A percentile compares a stretch with the other conserved stretches of the same genome.
Conservation (phyloP, 2,888 invertebrate genomes). For the Lasioglossum figueresi region DNA sequence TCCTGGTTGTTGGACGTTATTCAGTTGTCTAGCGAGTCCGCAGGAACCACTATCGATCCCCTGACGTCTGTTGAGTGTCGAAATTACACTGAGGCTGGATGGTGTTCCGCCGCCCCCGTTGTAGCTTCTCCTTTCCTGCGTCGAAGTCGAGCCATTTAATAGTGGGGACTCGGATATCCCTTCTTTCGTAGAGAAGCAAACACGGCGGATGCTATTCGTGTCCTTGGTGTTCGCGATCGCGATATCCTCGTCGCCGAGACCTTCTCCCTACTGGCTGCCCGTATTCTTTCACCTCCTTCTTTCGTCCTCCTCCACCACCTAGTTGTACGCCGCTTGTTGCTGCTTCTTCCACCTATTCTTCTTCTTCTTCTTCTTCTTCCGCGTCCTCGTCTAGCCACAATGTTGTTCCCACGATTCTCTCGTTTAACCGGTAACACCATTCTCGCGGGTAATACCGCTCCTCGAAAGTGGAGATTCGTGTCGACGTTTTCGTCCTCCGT, state of each 20-base stretch:
- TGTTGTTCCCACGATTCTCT: conserved; percentile 66
- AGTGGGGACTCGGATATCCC: conserved; percentile 72
- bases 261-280: conserved; percentile 34
- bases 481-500: conserved; percentile 42
- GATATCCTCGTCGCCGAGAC: conserved; percentile 52
- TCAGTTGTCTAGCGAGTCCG: neutral
- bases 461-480: conserved; percentile 67
- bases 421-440: conserved; percentile 55
- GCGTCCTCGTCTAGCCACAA: neutral
- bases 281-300: conserved; percentile 46
- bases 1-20: neutral
- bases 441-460: conserved; percentile 42
- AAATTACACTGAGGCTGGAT: conserved; percentile 81
- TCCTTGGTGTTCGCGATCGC: conserved; percentile 60
- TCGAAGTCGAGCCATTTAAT: conserved; percentile 66
- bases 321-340: neutral
- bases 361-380: neutral
- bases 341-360: neutral
- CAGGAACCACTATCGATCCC: neutral
- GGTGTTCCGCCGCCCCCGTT: conserved; percentile 68
- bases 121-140: conserved; percentile 65
- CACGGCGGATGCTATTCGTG: conserved; percentile 47
- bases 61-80: conserved; percentile 74
- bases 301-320: conserved; percentile 12
- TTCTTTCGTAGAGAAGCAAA: conserved; percentile 59